These are phyloP conservation scores for Acanthornis magna DNA, from an alignment of 2,797 vertebrate species.

Conservation along the genomic window DNA sequence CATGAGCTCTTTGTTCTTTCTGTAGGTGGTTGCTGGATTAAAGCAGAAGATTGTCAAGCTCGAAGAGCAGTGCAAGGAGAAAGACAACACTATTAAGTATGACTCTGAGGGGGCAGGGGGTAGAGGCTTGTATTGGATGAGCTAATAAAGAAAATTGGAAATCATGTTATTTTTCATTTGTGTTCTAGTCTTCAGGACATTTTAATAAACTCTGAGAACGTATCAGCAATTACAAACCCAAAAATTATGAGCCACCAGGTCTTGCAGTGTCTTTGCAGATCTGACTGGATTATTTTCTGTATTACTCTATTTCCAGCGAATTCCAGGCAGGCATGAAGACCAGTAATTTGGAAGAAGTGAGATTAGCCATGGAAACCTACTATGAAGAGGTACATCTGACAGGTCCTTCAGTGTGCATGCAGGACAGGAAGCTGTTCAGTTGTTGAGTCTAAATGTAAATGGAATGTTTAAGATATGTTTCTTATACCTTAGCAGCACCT, in stretches of 20 bases:
- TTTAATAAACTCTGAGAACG: not conserved
- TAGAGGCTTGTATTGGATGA: not conserved
- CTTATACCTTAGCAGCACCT: not conserved
- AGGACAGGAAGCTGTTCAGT: not conserved
- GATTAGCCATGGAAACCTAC: constrained; percentile 86
- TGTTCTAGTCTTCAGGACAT: not conserved
- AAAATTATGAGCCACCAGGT: not conserved
- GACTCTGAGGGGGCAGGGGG: not conserved
- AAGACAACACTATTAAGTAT: constrained; percentile 85
- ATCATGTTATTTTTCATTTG: not conserved
- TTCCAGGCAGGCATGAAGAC: constrained; percentile 87
- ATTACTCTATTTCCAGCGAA: constrained; percentile 76
- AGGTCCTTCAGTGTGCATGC: not conserved
- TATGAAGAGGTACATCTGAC: constrained; percentile 84
- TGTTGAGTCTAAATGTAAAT: not conserved
- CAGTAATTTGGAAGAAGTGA: constrained; percentile 87
- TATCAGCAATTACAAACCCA: not conserved
- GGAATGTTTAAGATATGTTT: not conserved
- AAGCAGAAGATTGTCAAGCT: constrained; percentile 89
- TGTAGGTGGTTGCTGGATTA: constrained; percentile 84
- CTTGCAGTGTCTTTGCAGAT: not conserved
- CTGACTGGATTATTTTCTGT: not conserved
- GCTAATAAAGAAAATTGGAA: not conserved
- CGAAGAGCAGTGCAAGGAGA: constrained; percentile 91
- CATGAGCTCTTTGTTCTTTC: not conserved